Evolutionary conservation across 1,140 invertebrate genomes (phyloP).

Genomic region (Microplitis mediator): DNA sequence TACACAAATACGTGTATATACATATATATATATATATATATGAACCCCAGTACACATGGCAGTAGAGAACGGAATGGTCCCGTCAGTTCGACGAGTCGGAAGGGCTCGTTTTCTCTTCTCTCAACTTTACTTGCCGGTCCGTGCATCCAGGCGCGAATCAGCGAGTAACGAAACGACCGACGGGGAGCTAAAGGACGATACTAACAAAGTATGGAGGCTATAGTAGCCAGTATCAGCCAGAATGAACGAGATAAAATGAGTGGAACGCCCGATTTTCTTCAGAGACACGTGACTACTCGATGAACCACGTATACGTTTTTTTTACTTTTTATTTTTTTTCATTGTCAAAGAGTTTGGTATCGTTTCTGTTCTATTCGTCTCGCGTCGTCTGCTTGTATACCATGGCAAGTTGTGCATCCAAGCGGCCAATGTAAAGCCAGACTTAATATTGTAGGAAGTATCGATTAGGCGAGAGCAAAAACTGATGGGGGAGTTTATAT

Average conservation of each 20-base stretch:
- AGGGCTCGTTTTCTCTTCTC: not conserved
- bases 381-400: not conserved
- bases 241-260: too few relatives aligned
- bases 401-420: not conserved
- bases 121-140: not conserved
- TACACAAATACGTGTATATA: too few relatives aligned
- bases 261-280: not conserved
- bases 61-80: not conserved
- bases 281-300: constrained; percentile 3
- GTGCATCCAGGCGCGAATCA: constrained; percentile 5
- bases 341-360: not conserved
- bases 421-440: not conserved
- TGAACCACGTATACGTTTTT: not conserved
- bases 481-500: too few relatives aligned
- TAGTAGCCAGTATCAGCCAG: too few relatives aligned
- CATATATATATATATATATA: too few relatives aligned
- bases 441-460: not conserved
- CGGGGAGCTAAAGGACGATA: not conserved
- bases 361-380: not conserved
- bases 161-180: not conserved
- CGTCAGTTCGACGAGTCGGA: constrained; percentile 11
- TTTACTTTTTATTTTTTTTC: not conserved
- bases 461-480: not conserved
- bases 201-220: too few relatives aligned
- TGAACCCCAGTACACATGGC: too few relatives aligned